Evolutionary conservation across 2,888 invertebrate species (phyloP), one percentile per base, ranked within the genome.

Genomic region (Sycophila texana): DNA sequence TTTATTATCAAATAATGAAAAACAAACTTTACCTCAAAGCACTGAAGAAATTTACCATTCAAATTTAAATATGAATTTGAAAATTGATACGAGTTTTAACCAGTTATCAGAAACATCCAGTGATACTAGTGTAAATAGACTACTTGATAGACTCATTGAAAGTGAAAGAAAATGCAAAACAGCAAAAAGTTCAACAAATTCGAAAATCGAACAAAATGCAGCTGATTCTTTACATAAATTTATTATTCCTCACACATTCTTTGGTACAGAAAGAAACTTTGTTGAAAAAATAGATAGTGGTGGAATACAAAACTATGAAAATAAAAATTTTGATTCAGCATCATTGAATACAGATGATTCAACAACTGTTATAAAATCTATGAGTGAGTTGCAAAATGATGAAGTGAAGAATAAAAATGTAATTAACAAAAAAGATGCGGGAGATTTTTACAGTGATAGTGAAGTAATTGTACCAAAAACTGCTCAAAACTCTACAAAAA

Each of bases 51-150:
- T 10, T 39, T 39, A 39, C 7, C 10, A 63, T 47, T 30, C 16
- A n/a, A 63, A 63, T 63, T 26, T 22, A 26, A 26, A 16, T 3
- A 63, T 58, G 47, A 57, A 70, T 60, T 51, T 70, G 14, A 67
- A 53, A 12, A 51, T 7, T 67, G 49, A 72, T 72, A 53, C 30
- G 4, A 73, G 47, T 18, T 39, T 53, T 39, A 67, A 2, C 13
- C 14, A 22, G 20, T 16, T 72, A 57, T 53, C 57, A 16, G 80
- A 82, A 51, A 79, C 83, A 10, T 83, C 82, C 3, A 85, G 83
- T 61, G 70, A 82, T 51, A 83, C 83, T 7, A 84, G 83, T 65
- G 77, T 84, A 18, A 80, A 81, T 30, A 61, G 74, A 65, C 75
- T 83, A 67, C 61, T 81, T 12, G 73, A 74, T 20, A 80, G 26